These are phyloP conservation scores for Cheilosia vulpina DNA, from an alignment of 2,888 invertebrate species.

Conservation along the genomic window DNA sequence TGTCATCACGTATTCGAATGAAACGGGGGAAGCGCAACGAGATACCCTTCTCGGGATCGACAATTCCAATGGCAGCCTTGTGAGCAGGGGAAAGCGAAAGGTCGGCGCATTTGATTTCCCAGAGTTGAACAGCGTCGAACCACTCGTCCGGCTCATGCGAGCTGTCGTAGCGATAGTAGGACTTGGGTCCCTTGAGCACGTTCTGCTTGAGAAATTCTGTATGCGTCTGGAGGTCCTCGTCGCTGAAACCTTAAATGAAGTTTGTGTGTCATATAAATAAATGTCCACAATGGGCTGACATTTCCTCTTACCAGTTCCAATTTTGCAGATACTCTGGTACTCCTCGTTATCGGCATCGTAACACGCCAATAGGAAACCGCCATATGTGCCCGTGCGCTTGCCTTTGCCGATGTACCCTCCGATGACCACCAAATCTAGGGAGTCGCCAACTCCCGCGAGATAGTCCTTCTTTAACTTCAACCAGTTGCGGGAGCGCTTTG, in stretches of 20 bases:
- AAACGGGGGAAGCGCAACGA: slow-evolving; percentile 97
- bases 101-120: slow-evolving; percentile 99
- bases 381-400: slow-evolving; percentile 95
- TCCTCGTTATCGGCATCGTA: slow-evolving; percentile 95
- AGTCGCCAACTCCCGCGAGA: slow-evolving; percentile 97
- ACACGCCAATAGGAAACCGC: slow-evolving; percentile 97
- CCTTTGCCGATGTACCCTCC: slow-evolving; percentile 97
- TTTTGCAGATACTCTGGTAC: slow-evolving; percentile 96
- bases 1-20: slow-evolving; percentile 95
- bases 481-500: slow-evolving; percentile 97
- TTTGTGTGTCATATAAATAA: background rate
- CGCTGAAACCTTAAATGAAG: slow-evolving; percentile 91
- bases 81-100: slow-evolving; percentile 97
- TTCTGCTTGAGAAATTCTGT: slow-evolving; percentile 90
- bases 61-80: slow-evolving; percentile 93
- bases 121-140: slow-evolving; percentile 94
- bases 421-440: slow-evolving; percentile 96
- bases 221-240: slow-evolving; percentile 92
- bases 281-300: background rate
- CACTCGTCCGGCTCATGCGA: slow-evolving; percentile 93
- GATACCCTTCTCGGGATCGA: slow-evolving; percentile 95
- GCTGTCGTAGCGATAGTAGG: slow-evolving; percentile 92
- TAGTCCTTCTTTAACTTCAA: slow-evolving; percentile 99
- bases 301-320: slow-evolving; percentile 84
- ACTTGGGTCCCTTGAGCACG: slow-evolving; percentile 89